Evolutionary conservation across 1,140 invertebrate genomes (phyloP).

Genomic region (Calosoma granatense): DNA sequence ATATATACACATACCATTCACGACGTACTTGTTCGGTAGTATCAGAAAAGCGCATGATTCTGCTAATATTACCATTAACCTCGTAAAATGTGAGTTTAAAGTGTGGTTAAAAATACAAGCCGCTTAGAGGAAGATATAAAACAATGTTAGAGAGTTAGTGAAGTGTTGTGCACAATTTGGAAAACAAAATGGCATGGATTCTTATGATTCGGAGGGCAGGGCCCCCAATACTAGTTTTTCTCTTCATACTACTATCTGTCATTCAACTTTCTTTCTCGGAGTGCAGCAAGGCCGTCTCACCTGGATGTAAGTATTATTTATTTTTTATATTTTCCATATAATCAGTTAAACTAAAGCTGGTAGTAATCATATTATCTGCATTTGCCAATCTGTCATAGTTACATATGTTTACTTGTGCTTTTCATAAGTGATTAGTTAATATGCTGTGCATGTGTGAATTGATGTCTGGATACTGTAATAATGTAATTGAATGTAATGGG

Average conservation of each 20-base stretch:
- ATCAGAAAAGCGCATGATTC: neutral
- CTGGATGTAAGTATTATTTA: neutral
- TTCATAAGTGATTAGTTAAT: too few species aligned
- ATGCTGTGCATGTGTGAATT: too few species aligned
- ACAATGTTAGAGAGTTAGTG: neutral
- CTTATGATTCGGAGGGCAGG: neutral
- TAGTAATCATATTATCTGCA: too few species aligned
- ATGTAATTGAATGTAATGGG: too few species aligned
- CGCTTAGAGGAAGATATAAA: neutral
- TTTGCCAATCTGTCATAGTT: too few species aligned
- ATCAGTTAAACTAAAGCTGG: too few species aligned
- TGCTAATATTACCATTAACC: neutral
- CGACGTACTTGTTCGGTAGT: neutral
- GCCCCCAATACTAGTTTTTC: neutral
- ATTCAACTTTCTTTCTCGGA: neutral
- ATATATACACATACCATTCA: neutral
- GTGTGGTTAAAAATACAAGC: neutral
- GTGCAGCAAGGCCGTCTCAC: neutral
- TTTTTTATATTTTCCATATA: neutral
- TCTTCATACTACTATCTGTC: neutral
- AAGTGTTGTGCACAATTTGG: neutral
- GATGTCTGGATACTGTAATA: too few species aligned
- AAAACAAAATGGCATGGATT: slow-evolving; percentile 2
- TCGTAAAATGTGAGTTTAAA: neutral
- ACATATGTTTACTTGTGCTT: too few species aligned